Conservation (phyloP, 2,113 vertebrate genomes). For the Salminus brasiliensis region DNA sequence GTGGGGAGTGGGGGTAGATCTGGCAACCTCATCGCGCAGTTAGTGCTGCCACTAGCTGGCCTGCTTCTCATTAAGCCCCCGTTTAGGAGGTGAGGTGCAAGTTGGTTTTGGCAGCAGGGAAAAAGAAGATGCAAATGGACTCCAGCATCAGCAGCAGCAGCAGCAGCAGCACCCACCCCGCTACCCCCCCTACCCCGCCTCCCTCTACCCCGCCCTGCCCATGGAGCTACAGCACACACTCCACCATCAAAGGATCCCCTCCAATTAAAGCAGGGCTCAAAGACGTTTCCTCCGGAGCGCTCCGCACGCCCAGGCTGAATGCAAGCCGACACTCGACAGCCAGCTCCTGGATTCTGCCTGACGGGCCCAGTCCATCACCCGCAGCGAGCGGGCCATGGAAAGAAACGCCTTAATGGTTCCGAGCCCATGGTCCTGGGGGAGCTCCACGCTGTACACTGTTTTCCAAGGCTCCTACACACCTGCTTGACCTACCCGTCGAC, state of each 20-base stretch:
- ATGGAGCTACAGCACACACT: constrained; percentile 19
- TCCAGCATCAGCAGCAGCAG: constrained; percentile 13
- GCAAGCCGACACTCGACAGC: background rate
- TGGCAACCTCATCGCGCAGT: constrained; percentile 15
- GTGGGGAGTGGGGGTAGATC: background rate
- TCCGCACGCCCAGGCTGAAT: constrained; percentile 4
- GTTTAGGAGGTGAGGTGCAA: constrained; percentile 26
- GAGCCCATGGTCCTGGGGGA: background rate
- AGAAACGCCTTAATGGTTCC: background rate
- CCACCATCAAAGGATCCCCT: constrained; percentile 41
- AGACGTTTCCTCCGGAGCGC: too few relatives aligned
- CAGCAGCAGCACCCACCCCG: constrained; percentile 1
- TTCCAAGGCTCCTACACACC: background rate
- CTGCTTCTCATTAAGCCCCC: constrained; percentile 32
- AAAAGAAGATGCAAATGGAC: constrained; percentile 48
- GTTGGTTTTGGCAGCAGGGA: constrained; percentile 40
- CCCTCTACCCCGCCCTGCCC: too few relatives aligned
- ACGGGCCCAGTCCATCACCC: constrained; percentile 15
- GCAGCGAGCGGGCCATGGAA: background rate
- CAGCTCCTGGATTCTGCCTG: constrained; percentile 15
- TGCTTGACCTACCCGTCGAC: background rate
- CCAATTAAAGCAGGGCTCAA: constrained; percentile 50
- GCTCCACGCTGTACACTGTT: background rate
- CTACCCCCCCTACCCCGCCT: background rate
- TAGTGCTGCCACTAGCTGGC: background rate